Evolutionary conservation across 1,140 invertebrate genomes (phyloP), one percentile per base, ranked within the genome.

Genomic region (Tetraneura akinire): DNA sequence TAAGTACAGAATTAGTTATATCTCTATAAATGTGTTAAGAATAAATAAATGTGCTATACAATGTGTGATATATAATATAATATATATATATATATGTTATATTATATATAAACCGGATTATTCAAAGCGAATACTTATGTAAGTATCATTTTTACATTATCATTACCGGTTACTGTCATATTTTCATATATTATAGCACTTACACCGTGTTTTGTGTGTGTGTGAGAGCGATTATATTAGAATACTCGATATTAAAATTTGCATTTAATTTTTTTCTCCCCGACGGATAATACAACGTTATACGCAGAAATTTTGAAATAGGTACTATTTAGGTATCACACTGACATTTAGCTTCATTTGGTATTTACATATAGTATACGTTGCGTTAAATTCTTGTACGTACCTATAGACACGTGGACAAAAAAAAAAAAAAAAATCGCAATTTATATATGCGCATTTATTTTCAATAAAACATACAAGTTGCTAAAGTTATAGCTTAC

Each of bases 71-170:
- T 37, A 37, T 37, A 8, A 4, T 3, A 37, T 8, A 37, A 3
- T n/a, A n/a, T n/a, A n/a, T n/a, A 21, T 66, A 68, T n/a, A 37
- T 37, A 37, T 37, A 37, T 37, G 32, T 37, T 3, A 37, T 8
- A 37, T 8, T n/a, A n/a, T n/a, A n/a, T n/a, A 21, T 66, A 68
- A 68, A 68, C 66, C 66, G 66, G 66, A 68, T 47, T 68, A 68
- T 47, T 64, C 32, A 37, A 64, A 10, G 18, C 14, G 42, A 68
- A 68, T 37, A 47, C 42, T 68, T 68, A 68, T 26, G 45, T 16
- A 68, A 68, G 21, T 68, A 68, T 45, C n/a, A 68, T 47, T 68
- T 68, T 47, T 68, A 68, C 37, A 68, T 45, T 68, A 68, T 32
- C 64, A 68, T 68, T 47, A 68, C 66, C 66, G 42, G 66, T 68